These are phyloP conservation scores for Numenius phaeopus DNA, from an alignment of 2,797 vertebrate genomes.

Conservation along the genomic window DNA sequence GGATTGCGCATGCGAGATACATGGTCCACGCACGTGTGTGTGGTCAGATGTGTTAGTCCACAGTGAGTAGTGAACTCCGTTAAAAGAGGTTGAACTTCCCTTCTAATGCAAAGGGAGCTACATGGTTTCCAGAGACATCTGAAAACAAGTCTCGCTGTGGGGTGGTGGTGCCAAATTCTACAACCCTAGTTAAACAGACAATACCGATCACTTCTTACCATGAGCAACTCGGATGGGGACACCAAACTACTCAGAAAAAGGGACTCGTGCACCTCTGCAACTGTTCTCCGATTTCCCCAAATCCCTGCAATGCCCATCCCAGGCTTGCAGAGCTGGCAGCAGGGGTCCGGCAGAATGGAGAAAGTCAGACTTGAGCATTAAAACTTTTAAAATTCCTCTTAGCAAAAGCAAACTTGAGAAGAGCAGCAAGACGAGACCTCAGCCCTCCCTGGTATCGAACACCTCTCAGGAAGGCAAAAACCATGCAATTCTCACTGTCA, in stretches of 20 bases:
- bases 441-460: not conserved
- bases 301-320: not conserved
- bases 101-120: not conserved
- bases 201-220: not conserved
- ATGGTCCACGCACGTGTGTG: rapidly evolving
- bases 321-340: not conserved
- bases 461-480: not conserved
- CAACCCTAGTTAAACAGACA: not conserved
- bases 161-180: not conserved
- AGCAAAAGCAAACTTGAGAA: not conserved
- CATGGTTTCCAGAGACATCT: not conserved
- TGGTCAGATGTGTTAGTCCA: not conserved
- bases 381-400: not conserved
- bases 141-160: not conserved
- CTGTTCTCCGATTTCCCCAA: not conserved
- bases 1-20: not conserved
- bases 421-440: not conserved
- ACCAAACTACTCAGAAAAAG: not conserved
- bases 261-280: rapidly evolving
- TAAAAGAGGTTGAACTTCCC: not conserved
- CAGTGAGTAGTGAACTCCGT: rapidly evolving
- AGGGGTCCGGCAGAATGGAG: not conserved
- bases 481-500: not conserved
- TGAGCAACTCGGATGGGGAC: not conserved
- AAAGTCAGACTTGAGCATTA: not conserved